phyloP scores from a whole-genome alignment of 2,113 vertebrate species.

The Spea bombifrons region DNA sequence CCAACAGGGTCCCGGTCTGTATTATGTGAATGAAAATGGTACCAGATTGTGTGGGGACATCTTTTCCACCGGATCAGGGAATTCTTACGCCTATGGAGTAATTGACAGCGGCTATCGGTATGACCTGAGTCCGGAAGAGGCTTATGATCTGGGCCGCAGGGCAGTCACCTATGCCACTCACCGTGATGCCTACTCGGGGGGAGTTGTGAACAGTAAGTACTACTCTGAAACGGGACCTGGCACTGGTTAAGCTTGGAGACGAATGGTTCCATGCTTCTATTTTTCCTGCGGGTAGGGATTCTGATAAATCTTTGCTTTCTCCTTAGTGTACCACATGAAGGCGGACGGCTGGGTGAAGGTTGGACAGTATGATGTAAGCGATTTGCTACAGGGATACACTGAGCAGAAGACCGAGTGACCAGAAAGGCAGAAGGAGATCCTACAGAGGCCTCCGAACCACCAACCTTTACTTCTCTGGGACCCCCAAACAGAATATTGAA shows the following conservation, averaged over 20 bases:
- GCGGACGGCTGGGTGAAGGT: slow-evolving; percentile 81
- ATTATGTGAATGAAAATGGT: slow-evolving; percentile 73
- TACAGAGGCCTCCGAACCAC: too few species aligned
- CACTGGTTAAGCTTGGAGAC: too few species aligned
- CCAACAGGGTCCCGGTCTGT: slow-evolving; percentile 78
- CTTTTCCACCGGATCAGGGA: slow-evolving; percentile 82
- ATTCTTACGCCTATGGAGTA: slow-evolving; percentile 74
- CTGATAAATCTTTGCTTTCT: background rate
- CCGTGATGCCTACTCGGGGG: slow-evolving; percentile 80
- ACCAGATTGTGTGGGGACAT: slow-evolving; percentile 69
- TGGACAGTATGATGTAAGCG: slow-evolving; percentile 73
- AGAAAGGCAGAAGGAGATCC: background rate
- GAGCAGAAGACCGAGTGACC: background rate
- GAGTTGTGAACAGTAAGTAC: slow-evolving; percentile 74
- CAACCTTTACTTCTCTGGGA: too few species aligned
- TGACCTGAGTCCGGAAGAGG: slow-evolving; percentile 72
- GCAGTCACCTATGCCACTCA: slow-evolving; percentile 79
- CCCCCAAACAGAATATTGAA: too few species aligned
- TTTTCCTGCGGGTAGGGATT: too few species aligned
- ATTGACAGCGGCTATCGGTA: slow-evolving; percentile 78
- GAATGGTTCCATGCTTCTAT: too few species aligned
- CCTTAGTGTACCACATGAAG: slow-evolving; percentile 80
- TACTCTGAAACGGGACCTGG: background rate
- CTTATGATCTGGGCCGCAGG: slow-evolving; percentile 74
- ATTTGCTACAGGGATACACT: slow-evolving; percentile 68